Evolutionary conservation across 1,140 invertebrate species (phyloP), one percentile per base, ranked within the genome.

Genomic region (Zaprionus nigranus): DNA sequence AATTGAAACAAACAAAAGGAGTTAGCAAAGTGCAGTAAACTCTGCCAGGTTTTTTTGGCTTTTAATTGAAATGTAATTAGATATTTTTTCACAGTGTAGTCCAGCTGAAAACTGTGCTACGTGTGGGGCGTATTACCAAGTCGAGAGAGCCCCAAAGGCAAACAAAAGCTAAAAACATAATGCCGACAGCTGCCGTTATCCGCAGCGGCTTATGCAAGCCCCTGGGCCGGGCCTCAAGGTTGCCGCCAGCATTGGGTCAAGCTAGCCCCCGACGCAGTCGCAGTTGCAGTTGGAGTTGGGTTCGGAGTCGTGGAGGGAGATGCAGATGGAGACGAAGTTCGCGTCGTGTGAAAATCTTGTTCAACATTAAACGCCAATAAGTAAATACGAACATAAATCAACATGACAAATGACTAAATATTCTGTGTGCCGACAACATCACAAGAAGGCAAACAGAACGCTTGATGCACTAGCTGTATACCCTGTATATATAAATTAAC

Each of bases 371-470:
- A 88, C 82, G 84, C 84, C 84, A 88, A 84, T 84, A 78, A 81
- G 81, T 79, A 85, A 81, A 79, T 90, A 88, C 61, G 68, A 54
- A 62, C 74, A 77, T 88, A 88, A 88, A 88, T 88, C 84, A 88
- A 81, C 85, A 79, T 85, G 84, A 88, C 84, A 88, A 88, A 88
- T 88, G 84, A 90, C 78, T 74, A 62, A 81, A 85, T 78, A 79
- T 75, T 87, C 73, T 82, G 51, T 72, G 49, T 24, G 54, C 53
- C 67, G 69, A 84, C 81, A 84, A 76, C 51, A 70, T 69, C 68
- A 76, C 13, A 61, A 15, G 38, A 49, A 59, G 40, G 40, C n/a
- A 46, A 68, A 40, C 28, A 62, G 53, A 36, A 20, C 9, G 11
- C 36, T 15, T 46, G 53, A 34, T 26, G 12, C 36, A 56, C 59